phyloP scores from a whole-genome alignment of 2,797 vertebrate genomes.

The Discoglossus pictus region DNA sequence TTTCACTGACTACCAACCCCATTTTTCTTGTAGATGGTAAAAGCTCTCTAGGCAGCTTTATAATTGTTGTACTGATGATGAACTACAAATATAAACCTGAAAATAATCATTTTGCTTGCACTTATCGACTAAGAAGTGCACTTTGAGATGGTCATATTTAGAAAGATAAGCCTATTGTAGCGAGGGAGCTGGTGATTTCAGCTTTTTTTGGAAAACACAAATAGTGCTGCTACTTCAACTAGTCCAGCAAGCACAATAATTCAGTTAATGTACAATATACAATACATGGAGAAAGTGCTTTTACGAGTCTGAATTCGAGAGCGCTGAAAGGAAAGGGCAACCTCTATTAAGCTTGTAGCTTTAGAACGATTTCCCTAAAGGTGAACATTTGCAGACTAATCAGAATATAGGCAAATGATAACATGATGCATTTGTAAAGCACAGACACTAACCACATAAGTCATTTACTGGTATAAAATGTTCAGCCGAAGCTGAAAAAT shows the following conservation, averaged over 20 bases:
- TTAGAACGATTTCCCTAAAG: too few species aligned
- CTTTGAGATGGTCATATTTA: constrained; percentile 6
- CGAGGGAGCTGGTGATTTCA: constrained; percentile 30
- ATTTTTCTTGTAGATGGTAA: constrained; percentile 35
- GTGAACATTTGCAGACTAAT: too few species aligned
- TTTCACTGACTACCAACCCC: constrained; percentile 16
- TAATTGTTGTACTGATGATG: constrained; percentile 39
- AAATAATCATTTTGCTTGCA: constrained; percentile 46
- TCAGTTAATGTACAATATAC: neutral
- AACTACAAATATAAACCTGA: constrained; percentile 39
- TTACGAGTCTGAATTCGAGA: too few species aligned
- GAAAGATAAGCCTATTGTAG: constrained; percentile 21
- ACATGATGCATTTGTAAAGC: too few species aligned
- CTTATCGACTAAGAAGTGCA: constrained; percentile 23
- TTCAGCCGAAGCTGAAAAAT: too few species aligned
- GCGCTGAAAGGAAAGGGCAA: too few species aligned
- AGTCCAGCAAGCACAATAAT: constrained; percentile 1
- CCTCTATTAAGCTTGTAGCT: too few species aligned
- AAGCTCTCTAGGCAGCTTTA: constrained; percentile 41
- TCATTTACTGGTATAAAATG: too few species aligned
- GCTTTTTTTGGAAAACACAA: constrained; percentile 2
- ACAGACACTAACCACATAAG: too few species aligned
- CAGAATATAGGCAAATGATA: too few species aligned
- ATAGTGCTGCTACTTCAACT: neutral
- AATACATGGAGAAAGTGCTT: neutral